Conservation (phyloP, 2,113 vertebrate genomes). For the Emydura subglobosa region DNA sequence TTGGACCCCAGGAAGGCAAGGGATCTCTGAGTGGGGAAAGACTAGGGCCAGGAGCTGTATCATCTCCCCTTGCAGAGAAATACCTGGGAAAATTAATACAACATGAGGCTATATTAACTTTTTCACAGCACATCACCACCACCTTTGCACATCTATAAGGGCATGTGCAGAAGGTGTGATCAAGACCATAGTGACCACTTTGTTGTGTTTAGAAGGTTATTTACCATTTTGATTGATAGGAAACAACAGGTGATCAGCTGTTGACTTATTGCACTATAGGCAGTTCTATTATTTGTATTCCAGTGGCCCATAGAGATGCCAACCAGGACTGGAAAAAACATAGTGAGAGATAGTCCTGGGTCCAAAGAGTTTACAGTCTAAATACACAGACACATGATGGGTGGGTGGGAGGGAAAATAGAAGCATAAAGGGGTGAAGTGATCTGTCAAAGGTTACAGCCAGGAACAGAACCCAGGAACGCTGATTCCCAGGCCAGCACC, state of each 20-base stretch:
- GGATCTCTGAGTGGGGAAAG: neutral
- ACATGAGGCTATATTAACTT: neutral
- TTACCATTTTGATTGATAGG: neutral
- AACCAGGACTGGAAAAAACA: neutral
- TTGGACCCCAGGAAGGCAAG: neutral
- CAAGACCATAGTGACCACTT: accelerated
- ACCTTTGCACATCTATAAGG: neutral
- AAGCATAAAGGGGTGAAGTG: too few species aligned
- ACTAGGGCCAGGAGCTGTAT: neutral
- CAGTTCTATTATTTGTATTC: neutral
- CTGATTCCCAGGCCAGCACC: too few species aligned
- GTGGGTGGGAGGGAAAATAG: too few species aligned
- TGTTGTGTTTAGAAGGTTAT: neutral
- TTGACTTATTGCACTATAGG: neutral
- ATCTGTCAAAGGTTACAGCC: too few species aligned
- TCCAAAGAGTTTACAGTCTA: neutral
- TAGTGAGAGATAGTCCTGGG: neutral
- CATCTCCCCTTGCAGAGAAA: neutral
- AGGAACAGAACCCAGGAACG: too few species aligned
- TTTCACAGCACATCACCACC: neutral
- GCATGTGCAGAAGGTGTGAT: neutral
- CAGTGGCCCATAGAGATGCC: neutral
- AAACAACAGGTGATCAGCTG: slow-evolving; percentile 1
- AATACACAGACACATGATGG: neutral
- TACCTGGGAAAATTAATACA: neutral